Evolutionary conservation across 2,888 invertebrate genomes (phyloP), one percentile per base, ranked within the genome.

Genomic region (Dorcus parallelipipedus): DNA sequence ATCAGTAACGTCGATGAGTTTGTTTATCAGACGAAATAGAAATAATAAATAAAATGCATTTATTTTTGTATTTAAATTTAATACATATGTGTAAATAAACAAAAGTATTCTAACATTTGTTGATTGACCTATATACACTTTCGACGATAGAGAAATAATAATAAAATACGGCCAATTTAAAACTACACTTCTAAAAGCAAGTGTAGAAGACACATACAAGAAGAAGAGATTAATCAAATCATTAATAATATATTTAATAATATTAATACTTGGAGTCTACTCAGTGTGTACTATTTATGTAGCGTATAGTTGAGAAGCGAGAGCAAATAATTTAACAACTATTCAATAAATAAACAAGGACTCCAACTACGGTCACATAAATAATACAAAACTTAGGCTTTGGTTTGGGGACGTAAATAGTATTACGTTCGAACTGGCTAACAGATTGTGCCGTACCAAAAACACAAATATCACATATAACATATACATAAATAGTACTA

Each of bases 41-140:
- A 38, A 45, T 48, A 33, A 47, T 54, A 60, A 60, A 52, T 54
- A 60, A 60, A 61, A 61, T 56, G 54, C 59, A 50, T 59, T 70
- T 70, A 67, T 69, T 69, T 70, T 68, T 71, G 71, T 71, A 66
- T 68, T 64, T 64, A 61, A 72, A 69, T 72, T 72, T 69, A 74
- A 72, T 73, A 74, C 73, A 74, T 73, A 72, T 72, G 74, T 73
- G 74, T 66, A 66, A 73, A 74, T 76, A 76, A 76, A 76, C 76
- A 75, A 73, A 72, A 72, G 71, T 75, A 76, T 75, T 76, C 76
- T 75, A 76, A 75, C 76, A 74, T 75, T 74, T 74, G 71, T 69
- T 65, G 63, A 69, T 69, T 66, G 69, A 73, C 72, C 69, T 73
- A 75, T 75, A 67, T 74, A 73, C 73, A 75, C 68, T 73, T 74